phyloP scores from a whole-genome alignment of 2,113 vertebrate genomes.

The Perccottus glenii region DNA sequence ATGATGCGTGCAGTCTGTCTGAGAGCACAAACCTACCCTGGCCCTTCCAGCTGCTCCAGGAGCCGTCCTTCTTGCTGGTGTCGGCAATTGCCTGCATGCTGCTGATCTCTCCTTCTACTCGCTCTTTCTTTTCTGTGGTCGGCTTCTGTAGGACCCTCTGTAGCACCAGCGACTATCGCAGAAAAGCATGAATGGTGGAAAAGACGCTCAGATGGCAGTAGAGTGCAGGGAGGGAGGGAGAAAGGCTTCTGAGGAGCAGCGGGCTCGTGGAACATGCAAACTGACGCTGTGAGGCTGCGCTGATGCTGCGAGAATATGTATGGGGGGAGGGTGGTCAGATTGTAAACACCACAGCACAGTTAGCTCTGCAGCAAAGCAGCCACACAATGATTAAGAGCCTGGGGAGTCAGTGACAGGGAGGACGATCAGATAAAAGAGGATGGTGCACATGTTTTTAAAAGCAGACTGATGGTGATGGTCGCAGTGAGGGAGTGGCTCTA shows the following conservation, averaged over 20 bases:
- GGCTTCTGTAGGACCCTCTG: constrained; percentile 71
- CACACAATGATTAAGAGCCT: constrained; percentile 73
- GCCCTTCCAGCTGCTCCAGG: constrained; percentile 97
- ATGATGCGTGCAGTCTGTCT: constrained; percentile 6
- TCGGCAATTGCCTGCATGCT: constrained; percentile 94
- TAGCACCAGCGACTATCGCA: constrained; percentile 77
- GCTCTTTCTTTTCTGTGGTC: constrained; percentile 51
- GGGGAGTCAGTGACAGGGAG: constrained; percentile 37
- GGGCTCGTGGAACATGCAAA: constrained; percentile 60
- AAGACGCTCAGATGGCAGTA: constrained; percentile 61
- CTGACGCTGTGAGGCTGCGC: constrained; percentile 61
- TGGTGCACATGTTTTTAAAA: constrained; percentile 50
- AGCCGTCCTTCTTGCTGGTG: constrained; percentile 93
- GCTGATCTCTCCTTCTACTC: constrained; percentile 66
- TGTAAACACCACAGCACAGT: constrained; percentile 88
- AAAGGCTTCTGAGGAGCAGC: constrained; percentile 73
- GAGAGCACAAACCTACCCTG: constrained; percentile 84
- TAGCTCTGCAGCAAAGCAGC: constrained; percentile 89
- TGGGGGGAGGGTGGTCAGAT: constrained; percentile 74
- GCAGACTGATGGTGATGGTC: constrained; percentile 10
- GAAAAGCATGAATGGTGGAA: constrained; percentile 77
- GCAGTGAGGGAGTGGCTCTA: no score
- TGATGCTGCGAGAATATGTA: constrained; percentile 36
- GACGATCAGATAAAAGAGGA: constrained; percentile 68
- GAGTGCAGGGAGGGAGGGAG: constrained; percentile 51